Base-by-base conservation (phyloP, 2,113 vertebrate species). In the Phainopepla nitens region DNA sequence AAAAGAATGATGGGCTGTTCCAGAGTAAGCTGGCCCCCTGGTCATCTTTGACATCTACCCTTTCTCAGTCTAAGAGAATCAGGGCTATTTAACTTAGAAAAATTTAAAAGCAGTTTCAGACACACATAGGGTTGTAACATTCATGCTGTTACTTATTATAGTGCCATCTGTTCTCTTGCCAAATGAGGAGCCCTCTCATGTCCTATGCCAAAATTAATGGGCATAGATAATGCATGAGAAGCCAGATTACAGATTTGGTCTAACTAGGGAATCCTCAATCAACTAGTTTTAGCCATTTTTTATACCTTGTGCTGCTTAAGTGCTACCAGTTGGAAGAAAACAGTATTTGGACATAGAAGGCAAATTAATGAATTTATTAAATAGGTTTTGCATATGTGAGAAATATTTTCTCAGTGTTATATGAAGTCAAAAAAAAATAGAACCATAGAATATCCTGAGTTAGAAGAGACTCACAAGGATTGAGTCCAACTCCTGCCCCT, bases 401-500 rank as follows among this genome's bases (percentile, higher is more conserved):
- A 82, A 75, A 57, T 64, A 31, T 61, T 82, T 93, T 68, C 22
- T 14, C 5, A 33, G 13, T 39, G 5, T 45, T 56, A 13, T 24
- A 33, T n/a, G 2, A 87, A 87, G 62, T 50, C 2, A 1, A 36
- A 21, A 64, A 61, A 90, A 75, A 3, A 12, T 8, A 61, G 62
- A 68, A 68, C 12, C 5, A 13, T 27, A 25, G 24, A 60, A 75
- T 61, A 61, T 8, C 24, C 11, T 82, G 15, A 35, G 4, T 35
- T 54, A n/a, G n/a, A 60, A 75, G 11, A 16, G 11, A 47, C 3
- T 16, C 39, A 60, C 15, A 25, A 39, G 13, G 20, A 18, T 14
- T 1, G 3, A 51, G 9, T 45, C 13, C 39, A 29, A 0, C 13
- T 66, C 24, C 41, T 68, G 17, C 1, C 24, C 24, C 21, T 41